Base-by-base conservation (phyloP, 1,140 invertebrate species). In the Reticulitermes speratus region DNA sequence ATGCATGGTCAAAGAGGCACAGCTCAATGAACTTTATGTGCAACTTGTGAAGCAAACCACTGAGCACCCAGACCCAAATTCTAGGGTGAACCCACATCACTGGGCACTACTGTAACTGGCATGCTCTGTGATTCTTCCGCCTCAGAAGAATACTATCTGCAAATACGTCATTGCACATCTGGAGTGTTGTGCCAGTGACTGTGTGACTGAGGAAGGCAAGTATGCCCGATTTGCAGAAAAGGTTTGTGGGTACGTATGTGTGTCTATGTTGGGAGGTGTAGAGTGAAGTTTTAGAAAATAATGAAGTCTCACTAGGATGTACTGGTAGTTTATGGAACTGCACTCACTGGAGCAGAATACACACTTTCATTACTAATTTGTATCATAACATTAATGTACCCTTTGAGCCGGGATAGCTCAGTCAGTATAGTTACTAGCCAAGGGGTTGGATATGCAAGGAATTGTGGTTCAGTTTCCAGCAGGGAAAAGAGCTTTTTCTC, bases 31-130 rank as follows among this genome's bases (percentile, higher is more conserved):
- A 91, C 92, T 98, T 82, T 99, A 97, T 90, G 93, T 99, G 69
- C 97, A 99, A 89, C 93, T 99, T 11, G 97, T 99, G 83, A 99
- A 98, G 91, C 95, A 97, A 92, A 99, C 97, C 0, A 98, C 97
- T 0, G 97, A 98, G n/a, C 96, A 97, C 91, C 94, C 96, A 25
- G 97, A 98, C 92, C 97, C 97, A 0, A 97, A 97, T 90, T 97
- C 96, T 65, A 91, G 96, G 82, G 96, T 97, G 0, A 97, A 97
- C 90, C 91, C 96, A 8, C 93, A 97, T 38, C 97, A 98, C 90
- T 99, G 98, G 98, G 97, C 98, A 84, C 91, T 99, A 44, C 92
- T 99, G 83, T 97, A 96, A 3, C 92, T 98, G 23, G 95, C 96
- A 11, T 97, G 97, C 89, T 97, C 97, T 75, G 96, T 98, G 0